A percentile compares a stretch with the other conserved stretches of the same genome.
These are phyloP conservation scores for Boleophthalmus pectinirostris DNA, from an alignment of 2,113 vertebrate species.

Conservation along the genomic window DNA sequence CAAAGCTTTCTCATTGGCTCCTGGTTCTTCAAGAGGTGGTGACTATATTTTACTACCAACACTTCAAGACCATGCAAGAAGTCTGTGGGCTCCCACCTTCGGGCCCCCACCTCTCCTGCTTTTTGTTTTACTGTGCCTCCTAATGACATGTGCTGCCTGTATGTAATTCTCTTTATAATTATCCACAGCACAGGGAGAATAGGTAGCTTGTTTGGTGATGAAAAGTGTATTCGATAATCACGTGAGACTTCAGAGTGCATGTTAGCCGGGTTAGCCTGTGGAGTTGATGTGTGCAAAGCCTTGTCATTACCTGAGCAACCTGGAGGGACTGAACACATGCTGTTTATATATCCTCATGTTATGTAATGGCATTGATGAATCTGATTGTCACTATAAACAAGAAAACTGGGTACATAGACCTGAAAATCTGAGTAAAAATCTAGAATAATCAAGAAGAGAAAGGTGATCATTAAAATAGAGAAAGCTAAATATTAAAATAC, in stretches of 20 bases:
- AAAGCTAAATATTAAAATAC: too few relatives aligned
- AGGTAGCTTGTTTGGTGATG: conserved; percentile 38
- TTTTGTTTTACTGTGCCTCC: conserved; percentile 44
- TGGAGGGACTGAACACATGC: conserved; percentile 14
- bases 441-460: too few relatives aligned
- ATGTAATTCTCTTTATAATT: conserved; percentile 69
- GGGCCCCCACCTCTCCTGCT: conserved; percentile 5
- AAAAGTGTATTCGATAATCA: conserved; percentile 63
- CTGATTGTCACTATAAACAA: conserved; percentile 17
- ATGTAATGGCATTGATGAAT: conserved; percentile 32
- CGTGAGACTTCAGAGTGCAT: conserved; percentile 38
- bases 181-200: conserved; percentile 35
- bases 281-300: conserved; percentile 47
- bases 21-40: conserved; percentile 62
- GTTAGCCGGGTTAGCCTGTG: conserved; percentile 26
- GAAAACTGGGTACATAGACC: not conserved
- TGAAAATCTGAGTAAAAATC: too few relatives aligned
- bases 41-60: conserved; percentile 71
- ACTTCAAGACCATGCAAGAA: conserved; percentile 58
- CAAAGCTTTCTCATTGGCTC: conserved; percentile 70
- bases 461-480: too few relatives aligned
- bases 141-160: conserved; percentile 69
- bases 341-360: conserved; percentile 48
- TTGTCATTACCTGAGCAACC: conserved; percentile 58
- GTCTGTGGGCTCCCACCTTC: conserved; percentile 1